Percentiles rank a stretch among this genome's conserved stretches.
Conservation (phyloP, 2,888 invertebrate genomes). For the Acrobasis consociella region DNA sequence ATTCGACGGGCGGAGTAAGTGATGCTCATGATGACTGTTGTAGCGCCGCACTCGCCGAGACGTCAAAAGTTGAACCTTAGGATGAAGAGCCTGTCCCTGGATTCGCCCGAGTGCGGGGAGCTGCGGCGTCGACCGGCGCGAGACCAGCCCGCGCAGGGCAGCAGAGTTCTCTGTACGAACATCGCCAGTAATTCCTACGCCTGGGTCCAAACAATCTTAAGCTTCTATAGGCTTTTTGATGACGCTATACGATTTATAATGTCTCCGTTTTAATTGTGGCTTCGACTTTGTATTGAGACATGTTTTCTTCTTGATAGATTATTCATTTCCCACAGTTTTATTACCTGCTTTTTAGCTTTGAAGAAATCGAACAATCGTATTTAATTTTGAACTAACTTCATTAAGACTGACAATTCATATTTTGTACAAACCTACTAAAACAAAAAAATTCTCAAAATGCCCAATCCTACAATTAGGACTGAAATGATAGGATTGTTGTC, state of each 20-base stretch:
- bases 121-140: constrained; percentile 85
- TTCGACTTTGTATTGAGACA: too few relatives aligned
- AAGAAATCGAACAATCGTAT: too few relatives aligned
- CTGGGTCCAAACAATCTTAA: constrained; percentile 67
- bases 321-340: too few relatives aligned
- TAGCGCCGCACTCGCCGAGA: constrained; percentile 97
- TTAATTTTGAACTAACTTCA: too few relatives aligned
- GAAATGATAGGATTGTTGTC: too few relatives aligned
- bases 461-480: too few relatives aligned
- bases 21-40: constrained; percentile 73
- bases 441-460: too few relatives aligned
- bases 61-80: constrained; percentile 97
- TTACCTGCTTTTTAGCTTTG: too few relatives aligned
- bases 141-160: constrained; percentile 78
- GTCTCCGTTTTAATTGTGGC: too few relatives aligned
- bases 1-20: constrained; percentile 39
- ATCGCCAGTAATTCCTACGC: constrained; percentile 49
- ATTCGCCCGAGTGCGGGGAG: constrained; percentile 96
- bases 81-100: constrained; percentile 98
- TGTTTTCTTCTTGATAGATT: too few relatives aligned
- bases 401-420: too few relatives aligned
- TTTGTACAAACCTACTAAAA: too few relatives aligned
- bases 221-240: background rate
- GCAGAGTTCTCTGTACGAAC: constrained; percentile 85
- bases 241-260: background rate